Evolutionary conservation across 2,888 invertebrate species (phyloP).

Genomic region (Holacanthella duospinosa): DNA sequence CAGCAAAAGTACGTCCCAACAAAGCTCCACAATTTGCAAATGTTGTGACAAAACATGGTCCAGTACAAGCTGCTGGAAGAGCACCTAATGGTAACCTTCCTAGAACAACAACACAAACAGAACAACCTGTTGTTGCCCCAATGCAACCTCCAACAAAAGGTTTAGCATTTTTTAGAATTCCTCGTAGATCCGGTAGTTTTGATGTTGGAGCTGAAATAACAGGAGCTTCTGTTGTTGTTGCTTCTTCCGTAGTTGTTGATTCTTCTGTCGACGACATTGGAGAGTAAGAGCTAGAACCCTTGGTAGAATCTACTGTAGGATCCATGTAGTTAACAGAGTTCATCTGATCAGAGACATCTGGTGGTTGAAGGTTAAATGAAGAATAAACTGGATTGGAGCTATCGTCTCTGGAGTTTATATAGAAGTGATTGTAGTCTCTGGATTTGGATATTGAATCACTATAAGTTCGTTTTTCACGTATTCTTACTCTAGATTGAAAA

Average conservation of each 20-base stretch:
- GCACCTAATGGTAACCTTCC: constrained; percentile 33
- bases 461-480: constrained; percentile 21
- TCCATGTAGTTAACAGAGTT: not conserved
- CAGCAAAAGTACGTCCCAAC: constrained; percentile 33
- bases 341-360: not conserved
- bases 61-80: constrained; percentile 33
- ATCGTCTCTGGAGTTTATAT: not conserved
- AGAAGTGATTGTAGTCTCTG: not conserved
- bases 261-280: not conserved
- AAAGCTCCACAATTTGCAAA: constrained; percentile 34
- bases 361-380: not conserved
- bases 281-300: too few species aligned
- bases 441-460: not conserved
- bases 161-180: constrained; percentile 34
- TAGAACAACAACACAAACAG: constrained; percentile 34
- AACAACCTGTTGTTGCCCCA: constrained; percentile 33
- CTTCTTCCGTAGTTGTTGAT: not conserved
- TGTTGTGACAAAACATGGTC: constrained; percentile 36
- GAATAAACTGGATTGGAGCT: not conserved
- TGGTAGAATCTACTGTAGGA: not conserved
- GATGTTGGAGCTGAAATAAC: constrained; percentile 15
- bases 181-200: constrained; percentile 33
- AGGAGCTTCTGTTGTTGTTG: constrained; percentile 4
- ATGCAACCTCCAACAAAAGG: constrained; percentile 36
- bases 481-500: constrained; percentile 25